These are phyloP conservation scores for Eupithecia subumbrata DNA, from an alignment of 2,888 invertebrate species.

Conservation along the genomic window DNA sequence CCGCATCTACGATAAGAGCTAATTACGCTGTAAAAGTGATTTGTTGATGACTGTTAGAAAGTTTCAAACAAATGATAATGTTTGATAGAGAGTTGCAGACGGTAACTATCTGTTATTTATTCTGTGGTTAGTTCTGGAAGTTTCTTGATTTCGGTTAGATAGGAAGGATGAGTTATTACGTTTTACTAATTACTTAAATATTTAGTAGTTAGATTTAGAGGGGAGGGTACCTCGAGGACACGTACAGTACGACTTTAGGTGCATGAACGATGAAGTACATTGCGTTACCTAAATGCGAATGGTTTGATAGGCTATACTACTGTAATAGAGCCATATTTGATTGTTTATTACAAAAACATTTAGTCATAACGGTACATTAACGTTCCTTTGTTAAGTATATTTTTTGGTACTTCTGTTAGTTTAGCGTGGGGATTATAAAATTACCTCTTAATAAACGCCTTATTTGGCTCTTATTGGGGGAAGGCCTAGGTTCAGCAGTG, in stretches of 20 bases:
- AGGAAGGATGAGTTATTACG: slow-evolving; percentile 40
- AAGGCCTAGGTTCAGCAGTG: no score
- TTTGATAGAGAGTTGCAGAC: slow-evolving; percentile 58
- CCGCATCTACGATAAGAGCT: slow-evolving; percentile 50
- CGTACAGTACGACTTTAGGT: neutral
- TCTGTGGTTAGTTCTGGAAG: slow-evolving; percentile 42
- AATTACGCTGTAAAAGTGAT: slow-evolving; percentile 53
- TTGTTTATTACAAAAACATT: no score
- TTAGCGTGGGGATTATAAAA: no score
- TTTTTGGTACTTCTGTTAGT: no score
- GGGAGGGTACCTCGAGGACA: neutral
- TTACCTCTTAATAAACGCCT: no score
- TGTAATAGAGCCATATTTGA: no score
- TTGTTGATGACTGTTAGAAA: slow-evolving; percentile 60
- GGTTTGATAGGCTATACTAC: no score
- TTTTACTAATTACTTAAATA: slow-evolving; percentile 6
- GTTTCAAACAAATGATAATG: slow-evolving; percentile 64
- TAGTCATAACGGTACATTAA: no score
- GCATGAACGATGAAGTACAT: neutral
- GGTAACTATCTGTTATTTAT: slow-evolving; percentile 33
- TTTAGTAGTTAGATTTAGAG: neutral
- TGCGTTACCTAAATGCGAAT: no score
- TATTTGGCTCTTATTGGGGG: no score
- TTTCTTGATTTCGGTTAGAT: slow-evolving; percentile 54
- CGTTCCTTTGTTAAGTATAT: no score